Conservation (phyloP, 92 coral and sea anemone genomes). For the Zoanthus gigantus region DNA sequence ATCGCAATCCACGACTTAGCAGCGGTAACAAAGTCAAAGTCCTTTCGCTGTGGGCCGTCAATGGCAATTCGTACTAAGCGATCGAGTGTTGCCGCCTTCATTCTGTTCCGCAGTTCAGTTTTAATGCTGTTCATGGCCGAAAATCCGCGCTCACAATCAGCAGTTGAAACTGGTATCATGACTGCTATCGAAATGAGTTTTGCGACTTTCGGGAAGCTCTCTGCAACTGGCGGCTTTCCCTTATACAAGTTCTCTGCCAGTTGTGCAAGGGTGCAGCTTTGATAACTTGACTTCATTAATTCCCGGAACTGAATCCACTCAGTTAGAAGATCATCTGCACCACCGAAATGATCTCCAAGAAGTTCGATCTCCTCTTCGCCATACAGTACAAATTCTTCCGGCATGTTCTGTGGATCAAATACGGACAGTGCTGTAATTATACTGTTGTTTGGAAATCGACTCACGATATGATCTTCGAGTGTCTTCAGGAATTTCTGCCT, state of each 20-base stretch:
- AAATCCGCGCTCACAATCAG: slow-evolving; percentile 26
- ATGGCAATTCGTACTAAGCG: slow-evolving; percentile 13
- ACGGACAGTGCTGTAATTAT: slow-evolving; percentile 7
- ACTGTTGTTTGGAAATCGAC: slow-evolving; percentile 9
- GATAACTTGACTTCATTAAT: slow-evolving; percentile 1
- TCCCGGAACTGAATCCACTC: slow-evolving; percentile 19
- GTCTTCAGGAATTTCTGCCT: slow-evolving; percentile 12
- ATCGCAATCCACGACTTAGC: slow-evolving; percentile 15
- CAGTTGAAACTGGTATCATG: slow-evolving; percentile 3
- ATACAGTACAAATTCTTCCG: slow-evolving; percentile 5
- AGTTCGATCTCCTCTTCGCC: slow-evolving; percentile 29
- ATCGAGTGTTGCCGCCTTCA: slow-evolving; percentile 22
- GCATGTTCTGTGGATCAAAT: slow-evolving; percentile 24
- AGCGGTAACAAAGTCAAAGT: slow-evolving; percentile 17
- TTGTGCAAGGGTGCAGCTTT: neutral
- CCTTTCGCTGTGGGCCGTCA: slow-evolving; percentile 18
- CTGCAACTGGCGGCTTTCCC: neutral
- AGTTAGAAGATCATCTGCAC: neutral
- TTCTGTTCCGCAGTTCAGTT: slow-evolving; percentile 7
- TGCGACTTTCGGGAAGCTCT: neutral
- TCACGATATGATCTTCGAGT: slow-evolving; percentile 7
- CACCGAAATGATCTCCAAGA: slow-evolving; percentile 1
- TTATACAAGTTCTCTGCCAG: neutral
- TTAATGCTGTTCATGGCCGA: slow-evolving; percentile 16
- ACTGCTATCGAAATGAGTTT: neutral